Evolutionary conservation across 2,113 vertebrate species (phyloP).

Genomic region (Calonectris borealis): DNA sequence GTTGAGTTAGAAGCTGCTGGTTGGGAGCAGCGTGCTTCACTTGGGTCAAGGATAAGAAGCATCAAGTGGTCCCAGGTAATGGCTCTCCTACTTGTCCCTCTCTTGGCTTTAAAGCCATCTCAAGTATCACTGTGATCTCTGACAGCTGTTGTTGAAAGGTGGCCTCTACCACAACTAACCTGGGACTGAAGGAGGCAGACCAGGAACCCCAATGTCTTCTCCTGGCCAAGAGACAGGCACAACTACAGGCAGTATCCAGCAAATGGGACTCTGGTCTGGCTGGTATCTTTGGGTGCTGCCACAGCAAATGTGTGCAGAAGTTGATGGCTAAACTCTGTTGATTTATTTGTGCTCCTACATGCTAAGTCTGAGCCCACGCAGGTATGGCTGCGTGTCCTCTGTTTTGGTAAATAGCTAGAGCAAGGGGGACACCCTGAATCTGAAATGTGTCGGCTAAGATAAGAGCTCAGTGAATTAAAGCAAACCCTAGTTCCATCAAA

Average conservation of each 20-base stretch:
- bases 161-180: not conserved
- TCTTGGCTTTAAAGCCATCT: not conserved
- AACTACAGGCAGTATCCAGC: too few species aligned
- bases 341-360: not conserved
- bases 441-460: not conserved
- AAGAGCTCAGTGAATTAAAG: not conserved
- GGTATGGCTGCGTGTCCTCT: not conserved
- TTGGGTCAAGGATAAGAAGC: not conserved
- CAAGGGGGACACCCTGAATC: not conserved
- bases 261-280: not conserved
- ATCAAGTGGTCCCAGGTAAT: not conserved
- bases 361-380: not conserved
- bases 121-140: not conserved
- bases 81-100: too few species aligned
- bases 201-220: not conserved
- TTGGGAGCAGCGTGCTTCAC: fast-evolving
- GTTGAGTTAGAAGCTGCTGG: not conserved
- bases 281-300: not conserved
- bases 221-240: not conserved
- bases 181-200: not conserved
- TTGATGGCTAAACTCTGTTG: not conserved
- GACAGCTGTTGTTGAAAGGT: not conserved
- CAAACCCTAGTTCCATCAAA: not conserved
- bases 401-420: not conserved
- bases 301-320: too few species aligned